Evolutionary conservation across 2,113 vertebrate genomes (phyloP).

Genomic region (Centropus bengalensis): DNA sequence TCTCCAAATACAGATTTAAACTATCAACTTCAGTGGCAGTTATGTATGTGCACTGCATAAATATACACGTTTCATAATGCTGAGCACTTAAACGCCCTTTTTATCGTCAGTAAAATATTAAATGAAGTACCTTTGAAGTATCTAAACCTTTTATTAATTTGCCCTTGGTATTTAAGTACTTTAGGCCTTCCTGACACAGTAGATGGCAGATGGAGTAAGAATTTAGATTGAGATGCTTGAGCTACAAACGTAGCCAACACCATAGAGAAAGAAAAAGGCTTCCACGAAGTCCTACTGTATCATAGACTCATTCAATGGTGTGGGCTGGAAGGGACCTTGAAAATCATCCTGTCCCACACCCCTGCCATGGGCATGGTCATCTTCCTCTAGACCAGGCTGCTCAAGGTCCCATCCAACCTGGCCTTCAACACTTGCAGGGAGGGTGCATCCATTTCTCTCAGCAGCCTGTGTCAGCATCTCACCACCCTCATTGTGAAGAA

Average conservation of each 20-base stretch:
- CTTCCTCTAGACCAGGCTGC: no score
- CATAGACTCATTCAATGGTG: background rate
- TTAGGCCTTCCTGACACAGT: background rate
- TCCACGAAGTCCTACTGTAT: background rate
- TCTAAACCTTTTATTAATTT: slow-evolving; percentile 25
- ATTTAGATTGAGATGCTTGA: background rate
- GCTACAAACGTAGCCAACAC: background rate
- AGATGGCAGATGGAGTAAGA: background rate
- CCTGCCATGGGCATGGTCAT: no score
- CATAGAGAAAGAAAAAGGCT: background rate
- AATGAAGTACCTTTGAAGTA: background rate
- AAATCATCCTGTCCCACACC: no score
- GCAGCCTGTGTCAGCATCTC: no score
- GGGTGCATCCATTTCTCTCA: no score
- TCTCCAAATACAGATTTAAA: slow-evolving; percentile 21
- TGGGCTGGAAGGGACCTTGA: no score
- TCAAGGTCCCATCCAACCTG: no score
- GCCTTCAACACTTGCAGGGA: no score
- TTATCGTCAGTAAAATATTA: slow-evolving; percentile 12
- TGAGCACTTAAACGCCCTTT: background rate
- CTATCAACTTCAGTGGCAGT: background rate
- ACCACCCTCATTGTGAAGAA: no score
- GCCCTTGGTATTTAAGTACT: slow-evolving; percentile 7
- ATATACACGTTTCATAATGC: slow-evolving; percentile 18
- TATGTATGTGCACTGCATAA: background rate